Percentiles rank a stretch among this genome's conserved stretches.
These are phyloP conservation scores for Rhagoletis pomonella DNA, from an alignment of 1,140 invertebrate genomes.

Conservation along the genomic window DNA sequence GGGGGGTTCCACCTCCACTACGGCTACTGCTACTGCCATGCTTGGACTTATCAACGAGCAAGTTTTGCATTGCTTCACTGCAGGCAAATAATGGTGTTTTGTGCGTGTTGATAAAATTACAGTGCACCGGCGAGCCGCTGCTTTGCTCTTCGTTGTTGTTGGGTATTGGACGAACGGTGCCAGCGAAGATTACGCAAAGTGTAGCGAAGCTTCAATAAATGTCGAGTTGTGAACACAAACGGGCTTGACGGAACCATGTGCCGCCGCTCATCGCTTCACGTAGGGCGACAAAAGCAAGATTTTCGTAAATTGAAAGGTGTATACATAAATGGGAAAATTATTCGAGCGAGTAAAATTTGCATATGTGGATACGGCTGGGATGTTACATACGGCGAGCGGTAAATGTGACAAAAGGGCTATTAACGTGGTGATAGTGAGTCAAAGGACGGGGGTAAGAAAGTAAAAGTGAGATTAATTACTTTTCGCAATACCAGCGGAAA, in stretches of 20 bases:
- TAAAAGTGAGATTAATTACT: too few species aligned
- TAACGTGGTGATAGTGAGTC: too few species aligned
- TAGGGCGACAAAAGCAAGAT: slow-evolving; percentile 31
- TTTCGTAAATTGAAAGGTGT: slow-evolving; percentile 31
- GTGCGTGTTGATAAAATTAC: slow-evolving; percentile 46
- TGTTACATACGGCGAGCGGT: too few species aligned
- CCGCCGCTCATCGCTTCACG: background rate
- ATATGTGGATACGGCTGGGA: background rate
- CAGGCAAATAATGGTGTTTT: slow-evolving; percentile 47
- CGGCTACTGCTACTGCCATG: background rate
- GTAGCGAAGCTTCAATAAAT: slow-evolving; percentile 46
- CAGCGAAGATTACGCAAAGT: slow-evolving; percentile 43
- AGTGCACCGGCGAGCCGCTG: background rate
- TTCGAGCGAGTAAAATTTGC: slow-evolving; percentile 24
- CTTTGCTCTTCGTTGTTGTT: background rate
- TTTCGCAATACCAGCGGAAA: too few species aligned
- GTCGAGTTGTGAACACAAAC: background rate
- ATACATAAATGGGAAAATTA: slow-evolving; percentile 32
- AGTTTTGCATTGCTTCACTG: slow-evolving; percentile 33
- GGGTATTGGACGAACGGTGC: background rate
- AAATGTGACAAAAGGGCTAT: too few species aligned
- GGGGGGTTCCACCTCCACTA: background rate
- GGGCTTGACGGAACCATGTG: background rate
- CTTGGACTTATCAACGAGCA: slow-evolving; percentile 2
- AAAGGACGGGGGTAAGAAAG: too few species aligned